These are phyloP conservation scores for Drosophila rubida DNA, from an alignment of 2,888 invertebrate genomes.

Conservation along the genomic window DNA sequence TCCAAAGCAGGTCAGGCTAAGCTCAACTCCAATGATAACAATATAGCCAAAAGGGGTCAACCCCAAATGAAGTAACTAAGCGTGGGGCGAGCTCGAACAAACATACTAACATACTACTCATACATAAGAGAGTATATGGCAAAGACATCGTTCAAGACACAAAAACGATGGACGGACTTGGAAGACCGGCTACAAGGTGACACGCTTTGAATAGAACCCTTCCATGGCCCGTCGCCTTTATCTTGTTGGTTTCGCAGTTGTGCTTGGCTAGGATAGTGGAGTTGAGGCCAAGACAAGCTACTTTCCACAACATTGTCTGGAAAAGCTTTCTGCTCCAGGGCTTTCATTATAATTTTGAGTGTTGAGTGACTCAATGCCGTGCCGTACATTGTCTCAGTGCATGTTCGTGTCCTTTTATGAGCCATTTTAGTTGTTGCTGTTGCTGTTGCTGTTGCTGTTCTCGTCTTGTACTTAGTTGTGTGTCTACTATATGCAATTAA, in stretches of 20 bases:
- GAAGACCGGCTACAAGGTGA: constrained; percentile 22
- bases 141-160: constrained; percentile 4
- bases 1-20: constrained; percentile 53
- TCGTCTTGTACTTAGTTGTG: constrained; percentile 29
- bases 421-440: constrained; percentile 38
- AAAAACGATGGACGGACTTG: constrained; percentile 14
- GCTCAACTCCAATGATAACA: constrained; percentile 69
- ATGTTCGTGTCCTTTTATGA: constrained; percentile 64
- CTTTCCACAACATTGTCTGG: constrained; percentile 14
- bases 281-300: constrained; percentile 23
- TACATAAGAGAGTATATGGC: constrained; percentile 7
- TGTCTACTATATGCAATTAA: constrained; percentile 76
- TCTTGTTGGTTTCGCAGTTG: constrained; percentile 5
- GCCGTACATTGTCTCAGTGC: constrained; percentile 64
- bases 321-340: constrained; percentile 42
- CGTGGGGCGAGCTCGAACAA: constrained; percentile 1
- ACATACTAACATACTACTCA: neutral
- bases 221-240: constrained; percentile 12
- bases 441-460: neutral
- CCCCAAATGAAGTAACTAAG: constrained; percentile 66
- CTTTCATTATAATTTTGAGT: constrained; percentile 74
- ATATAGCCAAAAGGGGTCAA: constrained; percentile 69
- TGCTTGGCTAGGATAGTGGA: neutral
- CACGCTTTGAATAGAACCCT: constrained; percentile 24
- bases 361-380: constrained; percentile 55